A percentile compares a stretch with the other conserved stretches of the same genome.
These are phyloP conservation scores for Pseudoatta argentina DNA, from an alignment of 1,140 invertebrate species.

Conservation along the genomic window DNA sequence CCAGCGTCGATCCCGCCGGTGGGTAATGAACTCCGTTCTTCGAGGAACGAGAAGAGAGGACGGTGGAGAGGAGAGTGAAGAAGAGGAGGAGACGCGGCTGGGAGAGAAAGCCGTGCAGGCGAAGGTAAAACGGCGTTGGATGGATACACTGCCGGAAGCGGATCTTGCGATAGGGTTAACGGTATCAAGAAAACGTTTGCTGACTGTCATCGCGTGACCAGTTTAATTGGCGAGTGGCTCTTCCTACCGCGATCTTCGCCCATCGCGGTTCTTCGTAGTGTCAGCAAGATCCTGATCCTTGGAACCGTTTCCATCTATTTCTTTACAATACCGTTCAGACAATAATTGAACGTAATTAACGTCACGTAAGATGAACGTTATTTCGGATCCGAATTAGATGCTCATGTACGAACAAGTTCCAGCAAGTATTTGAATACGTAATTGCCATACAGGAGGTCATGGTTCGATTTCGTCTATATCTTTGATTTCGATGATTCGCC, in stretches of 20 bases:
- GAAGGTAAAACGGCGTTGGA: constrained; percentile 53
- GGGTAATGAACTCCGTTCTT: constrained; percentile 75
- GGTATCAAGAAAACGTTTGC: constrained; percentile 72
- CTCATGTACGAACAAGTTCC: background rate
- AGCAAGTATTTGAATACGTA: constrained; percentile 24
- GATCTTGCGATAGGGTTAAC: constrained; percentile 78
- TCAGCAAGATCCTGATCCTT: background rate
- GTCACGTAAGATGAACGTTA: background rate
- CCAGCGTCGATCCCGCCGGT: constrained; percentile 66
- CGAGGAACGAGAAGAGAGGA: background rate
- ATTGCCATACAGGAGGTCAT: constrained; percentile 10
- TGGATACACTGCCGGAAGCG: constrained; percentile 73
- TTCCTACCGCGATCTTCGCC: constrained; percentile 18
- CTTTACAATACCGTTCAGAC: background rate
- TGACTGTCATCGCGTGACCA: constrained; percentile 73
- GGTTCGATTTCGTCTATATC: background rate
- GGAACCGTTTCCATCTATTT: background rate
- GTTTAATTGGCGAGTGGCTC: constrained; percentile 61
- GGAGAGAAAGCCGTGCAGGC: constrained; percentile 58
- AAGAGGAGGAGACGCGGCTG: background rate
- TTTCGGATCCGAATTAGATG: background rate
- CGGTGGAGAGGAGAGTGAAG: background rate
- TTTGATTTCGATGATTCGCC: constrained; percentile 66
- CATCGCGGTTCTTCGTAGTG: constrained; percentile 14
- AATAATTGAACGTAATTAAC: constrained; percentile 10